Evolutionary conservation across 2,888 invertebrate genomes (phyloP), one percentile per base, ranked within the genome.

Genomic region (Drosophila phalerata): DNA sequence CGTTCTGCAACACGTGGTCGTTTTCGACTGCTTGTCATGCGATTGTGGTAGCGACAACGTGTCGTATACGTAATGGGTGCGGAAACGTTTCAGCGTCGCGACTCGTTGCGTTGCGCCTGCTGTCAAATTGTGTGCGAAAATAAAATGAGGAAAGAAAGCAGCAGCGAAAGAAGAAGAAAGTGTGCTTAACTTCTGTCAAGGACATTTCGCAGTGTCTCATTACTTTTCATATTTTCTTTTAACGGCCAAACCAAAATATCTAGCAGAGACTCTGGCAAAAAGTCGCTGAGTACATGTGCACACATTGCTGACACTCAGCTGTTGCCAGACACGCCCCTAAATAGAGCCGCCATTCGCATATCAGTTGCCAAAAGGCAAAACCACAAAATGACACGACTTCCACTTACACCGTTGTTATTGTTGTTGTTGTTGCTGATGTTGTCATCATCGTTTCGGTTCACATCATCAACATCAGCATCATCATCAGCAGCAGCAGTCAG

Each of bases 11-110:
- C 79, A 88, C 61, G 82, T 82, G 85, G 87, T 63, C 47, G 52
- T 40, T 66, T 63, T 55, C 67, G 57, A 48, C 84, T 63, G 75
- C 66, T 69, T 63, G 72, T 58, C 68, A 53, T 70, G 77, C 60
- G 47, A 52, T 38, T 65, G 47, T 70, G 56, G 63, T 58, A 48
- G 62, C 56, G 47, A 28, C 68, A 69, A 69, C 77, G 55, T 84
- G 82, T 68, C 79, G 85, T 72, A 87, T 85, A 75, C 79, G 79
- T 89, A 89, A 89, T 87, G 63, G 62, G 68, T 63, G 76, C 69
- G 76, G 63, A 75, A 75, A 66, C 69, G 65, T 68, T 70, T 70
- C 75, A 65, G 17, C 49, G 51, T 57, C 32, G 61, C 73, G 65
- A 53, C 38, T 64, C 47, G 32, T 28, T 62, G 47, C 43, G 69